Base-by-base conservation (phyloP, 2,888 invertebrate genomes). In the Lepidocyrtoides sp. region DNA sequence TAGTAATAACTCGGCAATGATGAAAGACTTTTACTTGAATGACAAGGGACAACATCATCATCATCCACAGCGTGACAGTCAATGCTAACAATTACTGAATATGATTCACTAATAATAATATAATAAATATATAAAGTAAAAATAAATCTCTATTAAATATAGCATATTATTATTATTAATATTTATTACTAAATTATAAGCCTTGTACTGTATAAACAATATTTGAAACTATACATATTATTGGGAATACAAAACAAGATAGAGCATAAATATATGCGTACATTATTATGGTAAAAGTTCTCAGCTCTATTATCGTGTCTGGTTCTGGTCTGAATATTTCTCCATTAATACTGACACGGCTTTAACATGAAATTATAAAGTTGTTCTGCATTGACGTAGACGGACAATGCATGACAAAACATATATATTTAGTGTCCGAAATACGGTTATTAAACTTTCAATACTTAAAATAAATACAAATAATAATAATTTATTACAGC, bases 21-120 rank as follows among this genome's bases (percentile, higher is more conserved):
- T 85, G 88, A 89, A 89, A 89, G 88, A 89, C 88, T 81, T 41
- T 69, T 89, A 69, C 66, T 63, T 89, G 81, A 89, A 89, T 89
- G 88, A 82, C 81, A 89, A 82, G 51, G 81, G 88, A 72, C 79
- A 66, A 1, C 66, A 48, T 83, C 83, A 83, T 66, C 51, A 36
- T n/a, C 85, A 48, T 8, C 5, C 10, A n/a, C n/a, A n/a, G 32
- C 8, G 85, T 10, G 88, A 89, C 60, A 81, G 81, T 72, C 66
- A 81, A 72, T 89, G 88, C 82, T 89, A 89, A 89, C 88, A 89
- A 41, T 89, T 66, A 88, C 87, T 88, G n/a, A 51, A 77, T 44
- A 51, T 48, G 32, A 7, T 29, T 54, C 72, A 23, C 23, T 72
- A 72, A 72, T 72, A 36, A 10, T 63, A 12, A 63, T n/a, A 51